These are phyloP conservation scores for Chrysopilus asiliformis DNA, from an alignment of 2,888 invertebrate genomes.

Conservation along the genomic window DNA sequence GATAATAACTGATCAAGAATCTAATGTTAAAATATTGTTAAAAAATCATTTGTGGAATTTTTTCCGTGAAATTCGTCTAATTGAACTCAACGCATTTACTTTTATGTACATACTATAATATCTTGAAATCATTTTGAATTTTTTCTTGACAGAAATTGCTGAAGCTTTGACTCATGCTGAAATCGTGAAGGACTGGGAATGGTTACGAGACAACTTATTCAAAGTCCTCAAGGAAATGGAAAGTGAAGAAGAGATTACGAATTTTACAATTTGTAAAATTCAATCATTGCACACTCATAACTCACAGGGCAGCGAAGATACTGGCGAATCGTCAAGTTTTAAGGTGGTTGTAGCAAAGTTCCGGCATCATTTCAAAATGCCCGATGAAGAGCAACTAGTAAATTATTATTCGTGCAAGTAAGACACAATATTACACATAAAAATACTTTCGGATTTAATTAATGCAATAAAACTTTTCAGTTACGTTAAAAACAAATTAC, in stretches of 20 bases:
- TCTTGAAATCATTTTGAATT: no score
- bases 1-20: no score
- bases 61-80: no score
- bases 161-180: constrained; percentile 76
- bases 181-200: constrained; percentile 86
- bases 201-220: constrained; percentile 78
- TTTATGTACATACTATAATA: no score
- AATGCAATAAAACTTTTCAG: constrained; percentile 39
- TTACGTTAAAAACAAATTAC: constrained; percentile 84
- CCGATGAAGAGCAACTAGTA: constrained; percentile 88
- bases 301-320: constrained; percentile 25
- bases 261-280: constrained; percentile 92
- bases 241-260: constrained; percentile 83
- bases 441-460: background rate
- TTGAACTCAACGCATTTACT: no score
- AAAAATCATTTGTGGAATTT: no score
- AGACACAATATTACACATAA: constrained; percentile 18
- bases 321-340: constrained; percentile 33
- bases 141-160: constrained; percentile 86
- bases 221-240: constrained; percentile 83
- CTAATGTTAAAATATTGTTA: no score
- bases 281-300: constrained; percentile 81
- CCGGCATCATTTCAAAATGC: constrained; percentile 77
- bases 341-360: constrained; percentile 81
- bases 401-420: constrained; percentile 91